phyloP scores from a whole-genome alignment of 2,888 invertebrate species.

The Hymenopus coronatus region DNA sequence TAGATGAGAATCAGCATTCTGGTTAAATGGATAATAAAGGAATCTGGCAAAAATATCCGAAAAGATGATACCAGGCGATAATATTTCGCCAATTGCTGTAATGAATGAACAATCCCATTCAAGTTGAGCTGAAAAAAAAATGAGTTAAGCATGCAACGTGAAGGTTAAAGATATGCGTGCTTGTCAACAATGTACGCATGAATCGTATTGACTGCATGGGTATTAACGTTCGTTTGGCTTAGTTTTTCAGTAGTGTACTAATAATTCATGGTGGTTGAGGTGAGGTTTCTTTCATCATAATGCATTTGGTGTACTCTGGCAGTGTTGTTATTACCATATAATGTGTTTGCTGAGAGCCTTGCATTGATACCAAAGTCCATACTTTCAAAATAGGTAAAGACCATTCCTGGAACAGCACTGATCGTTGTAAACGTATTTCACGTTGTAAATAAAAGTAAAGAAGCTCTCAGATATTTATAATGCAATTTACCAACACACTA shows the following conservation, averaged over 20 bases:
- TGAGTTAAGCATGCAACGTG: background rate
- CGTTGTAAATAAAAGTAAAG: no score
- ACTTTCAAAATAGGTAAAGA: no score
- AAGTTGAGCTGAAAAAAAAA: no score
- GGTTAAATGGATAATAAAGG: background rate
- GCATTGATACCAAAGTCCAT: no score
- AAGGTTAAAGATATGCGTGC: background rate
- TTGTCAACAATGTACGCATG: background rate
- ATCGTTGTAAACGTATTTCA: no score
- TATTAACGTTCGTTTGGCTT: background rate
- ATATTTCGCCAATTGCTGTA: no score
- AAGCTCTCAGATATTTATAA: no score
- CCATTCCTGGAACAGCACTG: no score
- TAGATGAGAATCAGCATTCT: background rate
- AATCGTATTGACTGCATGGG: no score
- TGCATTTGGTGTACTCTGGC: background rate
- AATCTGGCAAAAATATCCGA: background rate
- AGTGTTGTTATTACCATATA: background rate
- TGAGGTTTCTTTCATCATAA: background rate
- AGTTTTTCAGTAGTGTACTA: background rate
- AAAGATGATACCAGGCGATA: background rate
- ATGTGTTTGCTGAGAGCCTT: background rate
- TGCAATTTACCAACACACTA: no score
- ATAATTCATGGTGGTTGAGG: background rate
- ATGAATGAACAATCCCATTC: no score